Base-by-base conservation (phyloP, 2,888 invertebrate genomes). In the Drosophila prostipennis region DNA sequence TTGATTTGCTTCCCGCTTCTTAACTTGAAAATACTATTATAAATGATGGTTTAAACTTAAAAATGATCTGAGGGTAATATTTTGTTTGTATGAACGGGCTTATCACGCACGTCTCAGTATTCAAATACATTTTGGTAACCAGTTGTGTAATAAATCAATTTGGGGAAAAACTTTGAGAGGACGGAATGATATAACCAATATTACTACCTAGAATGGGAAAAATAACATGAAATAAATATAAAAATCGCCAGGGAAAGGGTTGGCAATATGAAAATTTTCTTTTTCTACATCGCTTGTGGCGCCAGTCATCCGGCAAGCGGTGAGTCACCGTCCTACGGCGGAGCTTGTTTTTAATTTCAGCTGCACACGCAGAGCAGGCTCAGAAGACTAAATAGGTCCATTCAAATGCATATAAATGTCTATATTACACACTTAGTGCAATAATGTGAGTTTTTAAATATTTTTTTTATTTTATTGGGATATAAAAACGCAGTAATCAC, bases 401-500 rank as follows among this genome's bases (percentile, higher is more conserved):
- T 49, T 45, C 52, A 52, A 54, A 46, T 68, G 59, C 81, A 63
- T 57, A 54, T 61, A 54, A 79, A 85, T 77, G 65, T 69, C 58
- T 77, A 46, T 42, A 74, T 81, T 71, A 58, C 46, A 14, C 14
- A 26, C 14, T n/a, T 8, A 19, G 10, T 55, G 13, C 26, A 48
- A 39, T 46, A 34, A 45, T 39, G 58, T 39, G 39, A 3, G 5
- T 26, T 26, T 6, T 51, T 42, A 36, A 43, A 49, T 43, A 70
- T 77, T 72, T 79, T 72, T 74, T 67, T 64, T 77, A 75, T 83
- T 80, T 61, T 69, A 78, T 84, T 78, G 84, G 76, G 67, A 76
- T 78, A 81, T 84, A 80, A 80, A 87, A 80, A 74, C 65, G 54
- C 54, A 74, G 78, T 80, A 86, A 80, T 84, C 72, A 85, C 55